Conservation (phyloP, 2,797 vertebrate species). For the Basileuterus tristriatus region DNA sequence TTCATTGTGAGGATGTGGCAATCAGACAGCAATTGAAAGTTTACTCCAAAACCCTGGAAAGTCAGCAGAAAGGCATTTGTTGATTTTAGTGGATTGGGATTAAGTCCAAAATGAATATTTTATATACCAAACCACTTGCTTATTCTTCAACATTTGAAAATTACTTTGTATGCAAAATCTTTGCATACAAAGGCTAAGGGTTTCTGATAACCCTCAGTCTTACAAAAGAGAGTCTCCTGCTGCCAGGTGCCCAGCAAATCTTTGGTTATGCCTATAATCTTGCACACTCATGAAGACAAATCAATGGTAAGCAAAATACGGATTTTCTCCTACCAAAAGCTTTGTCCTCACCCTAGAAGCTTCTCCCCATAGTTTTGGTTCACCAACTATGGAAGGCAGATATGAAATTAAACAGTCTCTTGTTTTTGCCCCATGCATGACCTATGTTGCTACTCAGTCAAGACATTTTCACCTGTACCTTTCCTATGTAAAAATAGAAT, state of each 20-base stretch:
- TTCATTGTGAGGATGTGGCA: background rate
- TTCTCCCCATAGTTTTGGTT: background rate
- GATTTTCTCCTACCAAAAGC: background rate
- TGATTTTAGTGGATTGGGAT: constrained; percentile 25
- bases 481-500: background rate
- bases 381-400: background rate
- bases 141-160: constrained; percentile 1
- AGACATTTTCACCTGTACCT: background rate
- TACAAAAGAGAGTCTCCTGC: background rate
- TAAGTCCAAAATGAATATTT: constrained; percentile 26
- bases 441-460: background rate
- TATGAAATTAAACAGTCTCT: background rate
- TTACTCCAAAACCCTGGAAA: constrained; percentile 9
- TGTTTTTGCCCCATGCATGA: background rate
- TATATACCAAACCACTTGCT: background rate
- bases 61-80: constrained; percentile 47
- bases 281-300: background rate
- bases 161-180: background rate
- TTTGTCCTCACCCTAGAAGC: background rate
- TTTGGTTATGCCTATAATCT: background rate
- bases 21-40: background rate
- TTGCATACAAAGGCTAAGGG: no score
- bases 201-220: background rate
- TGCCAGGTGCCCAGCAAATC: background rate
- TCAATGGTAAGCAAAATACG: background rate